These are phyloP conservation scores for Episyrphus balteatus DNA, from an alignment of 1,140 invertebrate genomes.

Conservation along the genomic window DNA sequence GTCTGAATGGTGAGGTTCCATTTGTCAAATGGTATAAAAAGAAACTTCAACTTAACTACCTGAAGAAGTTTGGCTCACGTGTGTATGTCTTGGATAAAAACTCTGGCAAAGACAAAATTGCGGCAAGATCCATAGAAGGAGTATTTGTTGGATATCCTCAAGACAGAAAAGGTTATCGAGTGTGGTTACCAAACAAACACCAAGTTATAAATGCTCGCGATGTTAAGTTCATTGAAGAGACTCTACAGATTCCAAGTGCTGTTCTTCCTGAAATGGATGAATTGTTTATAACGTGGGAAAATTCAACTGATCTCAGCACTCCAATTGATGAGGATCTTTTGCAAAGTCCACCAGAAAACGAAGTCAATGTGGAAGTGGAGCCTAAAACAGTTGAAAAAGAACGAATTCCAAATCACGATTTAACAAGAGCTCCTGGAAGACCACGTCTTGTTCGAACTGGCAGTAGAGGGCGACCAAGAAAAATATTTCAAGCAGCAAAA, in stretches of 20 bases:
- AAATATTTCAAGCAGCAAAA: neutral
- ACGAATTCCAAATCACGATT: too few species aligned
- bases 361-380: too few species aligned
- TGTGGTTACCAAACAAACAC: neutral
- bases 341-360: too few species aligned
- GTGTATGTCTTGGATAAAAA: too few species aligned
- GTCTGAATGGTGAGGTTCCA: conserved; percentile 15
- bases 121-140: neutral
- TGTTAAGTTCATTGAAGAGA: conserved; percentile 2
- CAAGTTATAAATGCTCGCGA: conserved; percentile 1
- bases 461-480: neutral
- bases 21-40: conserved; percentile 23
- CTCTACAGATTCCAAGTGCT: neutral
- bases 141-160: conserved; percentile 5
- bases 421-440: neutral
- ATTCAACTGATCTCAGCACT: too few species aligned
- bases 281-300: neutral
- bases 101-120: too few species aligned
- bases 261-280: neutral
- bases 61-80: conserved; percentile 22
- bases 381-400: too few species aligned
- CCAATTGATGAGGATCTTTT: too few species aligned
- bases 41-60: conserved; percentile 22
- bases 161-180: neutral
- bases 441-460: neutral